Evolutionary conservation across 2,797 vertebrate species (phyloP).

Genomic region (Bradypus variegatus): DNA sequence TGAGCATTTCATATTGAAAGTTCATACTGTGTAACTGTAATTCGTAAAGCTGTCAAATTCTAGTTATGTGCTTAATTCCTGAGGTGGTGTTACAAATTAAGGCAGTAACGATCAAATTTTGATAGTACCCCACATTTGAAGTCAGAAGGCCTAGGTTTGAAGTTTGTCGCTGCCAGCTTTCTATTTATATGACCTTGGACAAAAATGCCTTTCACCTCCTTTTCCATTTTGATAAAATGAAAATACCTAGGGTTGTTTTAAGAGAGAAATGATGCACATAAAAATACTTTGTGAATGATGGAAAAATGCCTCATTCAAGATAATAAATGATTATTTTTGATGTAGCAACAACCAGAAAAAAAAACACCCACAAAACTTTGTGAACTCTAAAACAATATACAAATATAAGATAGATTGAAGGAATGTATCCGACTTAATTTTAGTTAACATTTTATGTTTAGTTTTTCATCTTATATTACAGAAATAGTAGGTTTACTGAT

Average conservation of each 20-base stretch:
- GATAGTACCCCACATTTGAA: background rate
- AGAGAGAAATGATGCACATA: background rate
- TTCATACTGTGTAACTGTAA: background rate
- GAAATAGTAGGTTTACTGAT: background rate
- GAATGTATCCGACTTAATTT: background rate
- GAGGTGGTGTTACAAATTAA: background rate
- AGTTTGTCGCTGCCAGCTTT: background rate
- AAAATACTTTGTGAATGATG: background rate
- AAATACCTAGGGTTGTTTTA: background rate
- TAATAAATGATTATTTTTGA: too few species aligned
- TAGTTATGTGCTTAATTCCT: background rate
- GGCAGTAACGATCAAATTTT: background rate
- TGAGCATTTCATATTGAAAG: background rate
- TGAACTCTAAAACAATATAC: background rate
- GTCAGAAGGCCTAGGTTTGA: background rate
- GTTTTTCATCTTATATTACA: conserved; percentile 6
- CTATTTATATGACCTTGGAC: conserved; percentile 10
- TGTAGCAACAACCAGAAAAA: too few species aligned
- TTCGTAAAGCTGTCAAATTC: background rate
- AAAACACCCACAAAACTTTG: too few species aligned
- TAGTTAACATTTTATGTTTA: conserved; percentile 3
- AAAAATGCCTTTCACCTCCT: background rate
- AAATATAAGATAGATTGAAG: conserved; percentile 4
- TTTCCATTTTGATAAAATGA: conserved; percentile 4
- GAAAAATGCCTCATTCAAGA: too few species aligned